Conservation (phyloP, 2,888 invertebrate species). For the Pollenia amentaria region DNA sequence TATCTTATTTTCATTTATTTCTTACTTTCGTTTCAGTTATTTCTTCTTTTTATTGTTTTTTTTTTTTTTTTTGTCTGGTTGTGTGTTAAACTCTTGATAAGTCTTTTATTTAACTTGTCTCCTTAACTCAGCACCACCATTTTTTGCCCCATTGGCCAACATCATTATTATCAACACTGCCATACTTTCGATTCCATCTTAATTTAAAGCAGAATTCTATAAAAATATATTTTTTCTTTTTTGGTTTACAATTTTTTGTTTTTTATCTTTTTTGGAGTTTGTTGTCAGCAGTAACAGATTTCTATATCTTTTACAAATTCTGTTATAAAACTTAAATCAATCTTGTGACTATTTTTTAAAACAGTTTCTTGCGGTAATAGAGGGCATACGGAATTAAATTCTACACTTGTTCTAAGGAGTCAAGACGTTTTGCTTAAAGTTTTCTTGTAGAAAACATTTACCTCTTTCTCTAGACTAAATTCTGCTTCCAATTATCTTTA, state of each 20-base stretch:
- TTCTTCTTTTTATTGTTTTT: neutral
- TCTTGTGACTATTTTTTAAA: slow-evolving; percentile 44
- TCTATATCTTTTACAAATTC: slow-evolving; percentile 42
- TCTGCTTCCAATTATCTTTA: too few relatives aligned
- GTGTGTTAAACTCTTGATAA: slow-evolving; percentile 48
- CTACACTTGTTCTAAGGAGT: neutral
- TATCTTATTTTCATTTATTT: slow-evolving; percentile 5
- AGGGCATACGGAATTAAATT: slow-evolving; percentile 5
- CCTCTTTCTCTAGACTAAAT: too few relatives aligned
- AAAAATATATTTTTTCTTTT: slow-evolving; percentile 33
- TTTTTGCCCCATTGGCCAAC: slow-evolving; percentile 25
- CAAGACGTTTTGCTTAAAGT: too few relatives aligned
- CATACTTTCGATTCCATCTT: slow-evolving; percentile 21
- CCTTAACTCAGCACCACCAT: slow-evolving; percentile 59
- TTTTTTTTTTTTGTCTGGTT: neutral
- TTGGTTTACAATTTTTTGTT: neutral
- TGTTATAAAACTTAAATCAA: slow-evolving; percentile 60
- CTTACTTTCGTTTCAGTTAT: slow-evolving; percentile 12
- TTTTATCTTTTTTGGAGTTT: slow-evolving; percentile 25
- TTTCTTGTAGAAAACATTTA: too few relatives aligned
- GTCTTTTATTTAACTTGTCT: slow-evolving; percentile 64
- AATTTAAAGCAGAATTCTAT: slow-evolving; percentile 20
- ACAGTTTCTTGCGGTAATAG: neutral
- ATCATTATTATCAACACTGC: slow-evolving; percentile 26
- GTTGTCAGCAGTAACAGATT: slow-evolving; percentile 61